Conservation (phyloP, 1,140 invertebrate species). For the Berghia stephanieae region DNA sequence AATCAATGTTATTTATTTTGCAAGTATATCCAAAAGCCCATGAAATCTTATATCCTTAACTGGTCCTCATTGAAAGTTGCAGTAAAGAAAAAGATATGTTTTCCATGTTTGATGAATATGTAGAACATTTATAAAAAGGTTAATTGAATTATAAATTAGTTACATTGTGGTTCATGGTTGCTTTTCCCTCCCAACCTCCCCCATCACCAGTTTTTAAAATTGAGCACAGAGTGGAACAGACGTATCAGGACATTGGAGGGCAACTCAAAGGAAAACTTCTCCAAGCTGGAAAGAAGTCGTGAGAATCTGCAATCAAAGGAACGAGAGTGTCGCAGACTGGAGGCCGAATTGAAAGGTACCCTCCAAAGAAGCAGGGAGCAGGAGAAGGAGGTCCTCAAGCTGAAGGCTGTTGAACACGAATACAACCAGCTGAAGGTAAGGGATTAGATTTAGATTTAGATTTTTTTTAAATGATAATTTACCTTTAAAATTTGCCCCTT, state of each 20-base stretch:
- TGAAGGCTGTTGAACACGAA: slow-evolving; percentile 56
- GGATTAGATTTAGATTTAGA: not conserved
- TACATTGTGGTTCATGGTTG: too few relatives aligned
- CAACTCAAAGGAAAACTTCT: slow-evolving; percentile 49
- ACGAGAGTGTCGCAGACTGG: slow-evolving; percentile 53
- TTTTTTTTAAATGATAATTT: too few relatives aligned
- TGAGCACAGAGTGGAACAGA: slow-evolving; percentile 58
- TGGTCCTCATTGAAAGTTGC: too few relatives aligned
- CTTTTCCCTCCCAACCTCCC: too few relatives aligned
- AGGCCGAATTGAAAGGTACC: slow-evolving; percentile 49
- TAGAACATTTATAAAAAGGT: too few relatives aligned
- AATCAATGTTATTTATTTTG: too few relatives aligned
- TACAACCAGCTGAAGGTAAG: slow-evolving; percentile 48
- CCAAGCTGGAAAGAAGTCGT: slow-evolving; percentile 51
- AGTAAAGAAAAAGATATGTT: too few relatives aligned
- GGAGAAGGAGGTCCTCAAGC: slow-evolving; percentile 55
- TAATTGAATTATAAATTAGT: too few relatives aligned
- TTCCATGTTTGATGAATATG: too few relatives aligned
- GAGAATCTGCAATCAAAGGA: slow-evolving; percentile 52
- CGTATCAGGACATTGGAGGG: slow-evolving; percentile 53
- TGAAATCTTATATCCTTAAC: too few relatives aligned
- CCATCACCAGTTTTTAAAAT: slow-evolving; percentile 51
- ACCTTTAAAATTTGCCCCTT: too few relatives aligned
- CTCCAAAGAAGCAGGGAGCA: slow-evolving; percentile 47
- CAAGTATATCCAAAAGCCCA: too few relatives aligned